A percentile compares a stretch with the other conserved stretches of the same genome.
Evolutionary conservation across 2,797 vertebrate genomes (phyloP).

Genomic region (Myotis myotis): DNA sequence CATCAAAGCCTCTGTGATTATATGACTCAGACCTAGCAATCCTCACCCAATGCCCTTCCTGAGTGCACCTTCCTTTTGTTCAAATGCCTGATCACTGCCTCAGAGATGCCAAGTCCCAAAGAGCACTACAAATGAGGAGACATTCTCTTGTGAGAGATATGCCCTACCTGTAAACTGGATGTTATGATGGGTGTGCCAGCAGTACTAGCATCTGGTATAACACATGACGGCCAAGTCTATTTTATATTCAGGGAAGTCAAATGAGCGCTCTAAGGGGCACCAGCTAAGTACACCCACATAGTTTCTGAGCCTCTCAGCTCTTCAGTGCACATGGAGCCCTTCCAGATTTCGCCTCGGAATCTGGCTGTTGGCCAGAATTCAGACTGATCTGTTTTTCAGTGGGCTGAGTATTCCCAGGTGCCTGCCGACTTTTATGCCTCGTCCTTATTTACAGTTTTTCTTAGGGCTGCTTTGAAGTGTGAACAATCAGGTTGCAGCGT

Average conservation of each 20-base stretch:
- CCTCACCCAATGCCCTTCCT: conserved; percentile 64
- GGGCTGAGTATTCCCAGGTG: conserved; percentile 87
- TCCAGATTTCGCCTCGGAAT: conserved; percentile 80
- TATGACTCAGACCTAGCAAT: conserved; percentile 74
- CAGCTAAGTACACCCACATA: conserved; percentile 80
- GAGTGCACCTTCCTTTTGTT: conserved; percentile 49
- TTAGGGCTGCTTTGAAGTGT: conserved; percentile 84
- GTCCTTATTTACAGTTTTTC: conserved; percentile 86
- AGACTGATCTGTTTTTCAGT: conserved; percentile 80
- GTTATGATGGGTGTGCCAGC: neutral
- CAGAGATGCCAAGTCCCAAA: conserved; percentile 29
- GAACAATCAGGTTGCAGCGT: conserved; percentile 79
- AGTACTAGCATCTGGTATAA: conserved; percentile 24
- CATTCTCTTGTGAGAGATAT: neutral
- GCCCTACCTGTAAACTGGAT: neutral
- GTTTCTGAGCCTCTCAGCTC: conserved; percentile 78
- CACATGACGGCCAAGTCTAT: conserved; percentile 67
- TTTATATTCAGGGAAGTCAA: conserved; percentile 78
- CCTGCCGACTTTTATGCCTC: conserved; percentile 81
- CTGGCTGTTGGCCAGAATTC: conserved; percentile 83
- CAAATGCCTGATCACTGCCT: conserved; percentile 43
- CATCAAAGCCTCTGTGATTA: conserved; percentile 71
- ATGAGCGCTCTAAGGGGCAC: conserved; percentile 77
- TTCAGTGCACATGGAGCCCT: conserved; percentile 78
- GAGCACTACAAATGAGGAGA: neutral